phyloP scores from a whole-genome alignment of 2,113 vertebrate genomes.

The Maccullochella peelii region DNA sequence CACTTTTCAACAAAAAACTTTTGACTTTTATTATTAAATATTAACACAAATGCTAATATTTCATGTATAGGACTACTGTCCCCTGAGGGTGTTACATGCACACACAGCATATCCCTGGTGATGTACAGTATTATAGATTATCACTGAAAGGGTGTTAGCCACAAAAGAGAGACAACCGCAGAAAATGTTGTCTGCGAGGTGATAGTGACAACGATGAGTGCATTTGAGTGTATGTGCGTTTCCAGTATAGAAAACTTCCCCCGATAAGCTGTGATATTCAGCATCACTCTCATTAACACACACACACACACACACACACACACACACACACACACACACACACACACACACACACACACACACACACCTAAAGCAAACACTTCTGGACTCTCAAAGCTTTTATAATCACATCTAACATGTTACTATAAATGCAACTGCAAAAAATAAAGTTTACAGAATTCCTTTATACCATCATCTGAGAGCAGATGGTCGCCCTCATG shows the following conservation, averaged over 20 bases:
- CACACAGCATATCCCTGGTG: slow-evolving; percentile 23
- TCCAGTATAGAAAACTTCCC: neutral
- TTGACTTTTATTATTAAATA: too few species aligned
- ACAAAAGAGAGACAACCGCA: slow-evolving; percentile 5
- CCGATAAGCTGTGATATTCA: slow-evolving; percentile 6
- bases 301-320: neutral
- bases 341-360: too few species aligned
- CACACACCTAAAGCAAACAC: too few species aligned
- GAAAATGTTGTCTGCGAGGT: slow-evolving; percentile 5
- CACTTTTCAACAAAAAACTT: neutral
- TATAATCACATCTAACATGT: too few species aligned
- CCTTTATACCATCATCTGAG: too few species aligned
- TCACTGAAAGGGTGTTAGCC: neutral
- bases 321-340: neutral
- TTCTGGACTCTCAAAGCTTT: too few species aligned
- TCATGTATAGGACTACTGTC: neutral
- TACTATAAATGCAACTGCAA: too few species aligned
- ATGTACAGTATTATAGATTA: slow-evolving; percentile 33
- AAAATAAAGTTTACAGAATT: too few species aligned
- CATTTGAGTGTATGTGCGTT: slow-evolving; percentile 2
- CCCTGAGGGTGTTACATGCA: neutral
- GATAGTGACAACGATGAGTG: slow-evolving; percentile 1
- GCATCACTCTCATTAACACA: slow-evolving; percentile 1
- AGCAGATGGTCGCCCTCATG: too few species aligned
- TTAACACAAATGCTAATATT: slow-evolving; percentile 7